Evolutionary conservation across 2,888 invertebrate genomes (phyloP).

Genomic region (Diarsia rubi): DNA sequence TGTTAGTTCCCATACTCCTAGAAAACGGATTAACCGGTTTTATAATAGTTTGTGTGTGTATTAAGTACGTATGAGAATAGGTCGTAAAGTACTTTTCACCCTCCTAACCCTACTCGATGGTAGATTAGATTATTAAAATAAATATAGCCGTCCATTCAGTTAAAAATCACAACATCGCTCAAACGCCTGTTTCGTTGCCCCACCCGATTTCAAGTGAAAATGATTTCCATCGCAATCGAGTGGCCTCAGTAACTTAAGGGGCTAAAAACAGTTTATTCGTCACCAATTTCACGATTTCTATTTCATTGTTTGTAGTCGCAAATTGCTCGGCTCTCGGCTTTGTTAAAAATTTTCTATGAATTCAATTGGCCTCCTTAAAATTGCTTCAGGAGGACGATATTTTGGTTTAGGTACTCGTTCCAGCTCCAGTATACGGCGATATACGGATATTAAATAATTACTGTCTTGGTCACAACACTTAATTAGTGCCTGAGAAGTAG

Average conservation of each 20-base stretch:
- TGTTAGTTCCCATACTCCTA: too few species aligned
- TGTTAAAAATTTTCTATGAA: conserved; percentile 67
- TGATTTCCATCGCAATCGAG: conserved; percentile 77
- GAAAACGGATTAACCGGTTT: too few species aligned
- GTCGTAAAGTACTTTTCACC: too few species aligned
- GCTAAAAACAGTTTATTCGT: conserved; percentile 78
- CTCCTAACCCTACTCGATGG: too few species aligned
- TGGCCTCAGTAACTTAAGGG: conserved; percentile 73
- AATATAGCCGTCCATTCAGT: background rate
- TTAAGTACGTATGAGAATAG: too few species aligned
- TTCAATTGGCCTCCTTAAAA: conserved; percentile 61
- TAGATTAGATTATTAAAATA: too few species aligned
- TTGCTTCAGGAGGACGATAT: conserved; percentile 10
- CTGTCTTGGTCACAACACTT: background rate
- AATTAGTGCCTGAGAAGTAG: background rate
- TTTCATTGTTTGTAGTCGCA: conserved; percentile 73
- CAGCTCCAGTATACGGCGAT: conserved; percentile 6
- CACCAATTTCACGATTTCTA: conserved; percentile 76
- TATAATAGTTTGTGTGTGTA: too few species aligned
- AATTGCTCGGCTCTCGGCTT: conserved; percentile 71
- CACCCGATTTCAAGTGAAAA: conserved; percentile 73
- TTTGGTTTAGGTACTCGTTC: conserved; percentile 17
- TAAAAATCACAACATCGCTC: background rate
- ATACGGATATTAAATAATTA: background rate
- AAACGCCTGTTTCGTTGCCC: conserved; percentile 58